A percentile compares a stretch with the other conserved stretches of the same genome.
phyloP scores from a whole-genome alignment of 2,888 invertebrate species.

The Mantis religiosa region DNA sequence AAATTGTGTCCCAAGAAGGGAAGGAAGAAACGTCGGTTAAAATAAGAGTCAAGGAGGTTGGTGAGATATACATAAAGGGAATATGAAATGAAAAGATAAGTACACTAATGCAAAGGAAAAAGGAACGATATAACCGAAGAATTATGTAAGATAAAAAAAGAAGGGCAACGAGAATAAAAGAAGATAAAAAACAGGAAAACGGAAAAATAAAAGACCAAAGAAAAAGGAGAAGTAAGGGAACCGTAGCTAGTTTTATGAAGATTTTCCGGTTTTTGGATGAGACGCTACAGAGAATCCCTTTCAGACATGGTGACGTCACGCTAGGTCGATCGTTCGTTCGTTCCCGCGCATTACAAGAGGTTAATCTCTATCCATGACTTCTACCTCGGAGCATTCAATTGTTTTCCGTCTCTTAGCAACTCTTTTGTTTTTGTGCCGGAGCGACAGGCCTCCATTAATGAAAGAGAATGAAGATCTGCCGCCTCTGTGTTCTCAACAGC shows the following conservation, averaged over 20 bases:
- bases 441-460: not conserved
- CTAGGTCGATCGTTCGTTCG: not conserved
- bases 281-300: not conserved
- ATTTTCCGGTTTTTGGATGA: not conserved
- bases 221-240: not conserved
- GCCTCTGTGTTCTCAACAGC: no score
- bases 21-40: no score
- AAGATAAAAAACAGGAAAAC: not conserved
- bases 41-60: no score
- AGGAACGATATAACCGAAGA: no score
- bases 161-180: no score
- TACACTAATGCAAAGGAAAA: no score
- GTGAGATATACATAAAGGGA: no score
- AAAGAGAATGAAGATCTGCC: not conserved
- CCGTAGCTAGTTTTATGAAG: not conserved
- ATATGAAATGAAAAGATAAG: no score
- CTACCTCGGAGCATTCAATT: not conserved
- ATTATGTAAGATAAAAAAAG: not conserved
- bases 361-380: not conserved
- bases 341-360: not conserved
- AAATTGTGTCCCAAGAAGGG: no score
- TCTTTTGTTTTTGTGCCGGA: not conserved
- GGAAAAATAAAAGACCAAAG: no score
- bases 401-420: not conserved
- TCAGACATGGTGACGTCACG: not conserved